These are phyloP conservation scores for Sarcophaga peregrina DNA, from an alignment of 1,140 invertebrate species.

Conservation along the genomic window DNA sequence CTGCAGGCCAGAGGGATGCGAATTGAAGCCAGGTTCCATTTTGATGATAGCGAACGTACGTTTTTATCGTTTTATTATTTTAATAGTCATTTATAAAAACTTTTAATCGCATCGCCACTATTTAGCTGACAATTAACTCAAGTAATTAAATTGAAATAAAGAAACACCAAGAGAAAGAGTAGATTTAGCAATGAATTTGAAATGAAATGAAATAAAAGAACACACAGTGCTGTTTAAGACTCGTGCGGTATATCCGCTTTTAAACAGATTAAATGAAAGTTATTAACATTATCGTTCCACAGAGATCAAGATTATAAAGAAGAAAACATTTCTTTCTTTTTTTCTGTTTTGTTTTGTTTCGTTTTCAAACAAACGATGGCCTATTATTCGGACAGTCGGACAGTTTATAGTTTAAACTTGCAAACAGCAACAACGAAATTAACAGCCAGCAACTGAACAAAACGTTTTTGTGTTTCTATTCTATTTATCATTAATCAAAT, in stretches of 20 bases:
- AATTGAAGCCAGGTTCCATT: too few relatives aligned
- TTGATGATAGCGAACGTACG: too few relatives aligned
- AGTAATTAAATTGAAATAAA: conserved; percentile 1
- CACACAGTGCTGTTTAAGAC: neutral
- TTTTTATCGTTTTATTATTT: too few relatives aligned
- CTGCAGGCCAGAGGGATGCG: too few relatives aligned
- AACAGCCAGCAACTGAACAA: neutral
- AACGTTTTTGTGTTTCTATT: neutral
- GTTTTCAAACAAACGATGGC: neutral
- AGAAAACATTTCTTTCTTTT: neutral
- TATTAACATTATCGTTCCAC: neutral
- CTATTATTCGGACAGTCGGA: neutral
- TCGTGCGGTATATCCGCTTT: neutral
- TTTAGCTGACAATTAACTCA: neutral
- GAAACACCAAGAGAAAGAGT: neutral
- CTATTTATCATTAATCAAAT: conserved; percentile 25
- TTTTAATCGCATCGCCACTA: neutral
- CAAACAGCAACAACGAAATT: neutral
- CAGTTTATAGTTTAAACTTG: neutral
- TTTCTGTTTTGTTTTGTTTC: too few relatives aligned
- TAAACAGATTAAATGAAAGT: neutral
- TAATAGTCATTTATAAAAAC: too few relatives aligned
- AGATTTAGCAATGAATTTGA: too few relatives aligned
- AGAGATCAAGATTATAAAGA: neutral
- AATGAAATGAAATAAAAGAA: neutral